Evolutionary conservation across 2,888 invertebrate genomes (phyloP).

Genomic region (Myopa testacea): DNA sequence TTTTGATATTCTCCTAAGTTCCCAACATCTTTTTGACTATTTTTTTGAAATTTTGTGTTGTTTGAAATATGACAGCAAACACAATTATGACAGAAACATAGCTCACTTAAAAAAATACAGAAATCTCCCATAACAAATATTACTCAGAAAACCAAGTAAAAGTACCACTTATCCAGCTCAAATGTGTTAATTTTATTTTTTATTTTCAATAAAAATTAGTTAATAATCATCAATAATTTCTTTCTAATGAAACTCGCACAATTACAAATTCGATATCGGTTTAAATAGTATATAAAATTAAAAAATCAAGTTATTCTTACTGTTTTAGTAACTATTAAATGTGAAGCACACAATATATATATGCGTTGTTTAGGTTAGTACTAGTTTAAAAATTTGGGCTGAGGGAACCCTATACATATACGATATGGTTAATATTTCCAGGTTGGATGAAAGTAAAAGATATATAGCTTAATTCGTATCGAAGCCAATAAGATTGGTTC

Average conservation of each 20-base stretch:
- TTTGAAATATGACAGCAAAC: slow-evolving; percentile 18
- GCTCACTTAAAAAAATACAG: neutral
- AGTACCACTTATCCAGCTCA: slow-evolving; percentile 11
- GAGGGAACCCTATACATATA: neutral
- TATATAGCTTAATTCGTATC: slow-evolving; percentile 2
- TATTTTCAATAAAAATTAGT: slow-evolving; percentile 27
- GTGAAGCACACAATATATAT: slow-evolving; percentile 10
- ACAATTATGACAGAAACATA: neutral
- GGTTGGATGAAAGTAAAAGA: neutral
- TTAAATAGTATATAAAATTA: slow-evolving; percentile 15
- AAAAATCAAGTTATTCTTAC: slow-evolving; percentile 28
- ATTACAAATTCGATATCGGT: slow-evolving; percentile 23
- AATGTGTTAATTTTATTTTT: slow-evolving; percentile 36
- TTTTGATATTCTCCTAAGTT: slow-evolving; percentile 13
- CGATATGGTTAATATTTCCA: slow-evolving; percentile 10
- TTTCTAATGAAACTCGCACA: slow-evolving; percentile 14
- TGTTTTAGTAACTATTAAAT: slow-evolving; percentile 25
- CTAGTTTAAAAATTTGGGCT: neutral
- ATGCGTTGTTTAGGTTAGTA: slow-evolving; percentile 25
- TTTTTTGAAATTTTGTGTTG: neutral
- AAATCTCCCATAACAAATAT: neutral
- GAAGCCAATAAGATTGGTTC: slow-evolving; percentile 12
- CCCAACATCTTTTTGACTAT: slow-evolving; percentile 4
- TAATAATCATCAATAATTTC: slow-evolving; percentile 17
- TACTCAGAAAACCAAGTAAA: neutral